Evolutionary conservation across 1,140 invertebrate species (phyloP).

Genomic region (Ceratitis capitata): DNA sequence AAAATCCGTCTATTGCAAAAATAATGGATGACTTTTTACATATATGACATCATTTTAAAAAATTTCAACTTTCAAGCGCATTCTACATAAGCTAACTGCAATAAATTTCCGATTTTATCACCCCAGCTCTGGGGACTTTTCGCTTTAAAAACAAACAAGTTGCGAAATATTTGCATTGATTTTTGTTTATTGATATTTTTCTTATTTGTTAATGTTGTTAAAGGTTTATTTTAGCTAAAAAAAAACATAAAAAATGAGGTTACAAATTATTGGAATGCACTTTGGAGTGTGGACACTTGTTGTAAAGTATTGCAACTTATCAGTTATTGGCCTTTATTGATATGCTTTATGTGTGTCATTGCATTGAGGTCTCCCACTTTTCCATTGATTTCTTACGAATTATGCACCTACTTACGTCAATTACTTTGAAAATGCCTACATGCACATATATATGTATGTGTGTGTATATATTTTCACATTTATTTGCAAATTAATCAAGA

Average conservation of each 20-base stretch:
- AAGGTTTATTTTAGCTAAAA: too few relatives aligned
- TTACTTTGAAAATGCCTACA: not conserved
- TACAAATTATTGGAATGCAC: not conserved
- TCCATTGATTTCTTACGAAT: not conserved
- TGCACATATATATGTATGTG: too few relatives aligned
- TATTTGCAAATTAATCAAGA: not conserved
- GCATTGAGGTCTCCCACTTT: not conserved
- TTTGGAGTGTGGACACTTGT: not conserved
- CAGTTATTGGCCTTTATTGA: not conserved
- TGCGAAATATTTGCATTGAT: not conserved
- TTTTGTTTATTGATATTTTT: too few relatives aligned
- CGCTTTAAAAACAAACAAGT: not conserved
- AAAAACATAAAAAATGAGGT: not conserved
- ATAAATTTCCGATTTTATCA: not conserved
- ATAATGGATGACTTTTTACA: too few relatives aligned
- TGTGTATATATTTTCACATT: not conserved
- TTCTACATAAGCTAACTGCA: too few relatives aligned
- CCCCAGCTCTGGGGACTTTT: not conserved
- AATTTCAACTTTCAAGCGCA: too few relatives aligned
- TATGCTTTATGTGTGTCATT: conserved; percentile 22
- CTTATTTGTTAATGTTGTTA: too few relatives aligned
- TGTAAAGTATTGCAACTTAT: not conserved
- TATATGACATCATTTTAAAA: too few relatives aligned
- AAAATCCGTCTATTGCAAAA: too few relatives aligned
- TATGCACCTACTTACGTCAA: conserved; percentile 15